phyloP scores from a whole-genome alignment of 2,113 vertebrate genomes.

The Connochaetes taurinus region DNA sequence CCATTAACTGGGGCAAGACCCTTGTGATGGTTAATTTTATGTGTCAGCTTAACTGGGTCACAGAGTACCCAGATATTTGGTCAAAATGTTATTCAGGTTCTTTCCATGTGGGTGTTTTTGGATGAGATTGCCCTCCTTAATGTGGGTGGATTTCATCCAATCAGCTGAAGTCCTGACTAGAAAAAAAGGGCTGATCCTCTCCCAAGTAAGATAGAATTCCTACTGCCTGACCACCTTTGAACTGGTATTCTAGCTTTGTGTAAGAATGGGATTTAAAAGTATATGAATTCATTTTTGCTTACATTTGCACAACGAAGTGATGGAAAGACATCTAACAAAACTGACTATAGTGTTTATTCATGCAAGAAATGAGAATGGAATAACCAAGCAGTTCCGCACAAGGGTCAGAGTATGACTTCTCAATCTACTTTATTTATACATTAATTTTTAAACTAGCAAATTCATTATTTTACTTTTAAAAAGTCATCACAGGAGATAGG shows the following conservation, averaged over 20 bases:
- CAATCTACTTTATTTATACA: background rate
- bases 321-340: background rate
- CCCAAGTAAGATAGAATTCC: background rate
- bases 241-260: background rate
- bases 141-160: background rate
- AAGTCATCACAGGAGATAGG: background rate
- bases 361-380: background rate
- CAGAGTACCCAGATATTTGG: background rate
- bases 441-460: background rate
- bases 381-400: background rate
- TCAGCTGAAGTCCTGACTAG: background rate
- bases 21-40: background rate
- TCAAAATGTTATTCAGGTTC: background rate
- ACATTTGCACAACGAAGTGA: background rate
- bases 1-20: background rate
- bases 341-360: background rate
- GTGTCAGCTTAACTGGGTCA: background rate
- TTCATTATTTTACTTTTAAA: background rate
- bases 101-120: background rate
- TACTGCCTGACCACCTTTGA: background rate
- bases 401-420: background rate
- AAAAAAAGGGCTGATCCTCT: background rate
- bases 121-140: background rate
- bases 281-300: background rate
- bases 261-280: slow-evolving; percentile 2